These are phyloP conservation scores for Leptinotarsa haldemani DNA, from an alignment of 2,888 invertebrate genomes.

Conservation along the genomic window DNA sequence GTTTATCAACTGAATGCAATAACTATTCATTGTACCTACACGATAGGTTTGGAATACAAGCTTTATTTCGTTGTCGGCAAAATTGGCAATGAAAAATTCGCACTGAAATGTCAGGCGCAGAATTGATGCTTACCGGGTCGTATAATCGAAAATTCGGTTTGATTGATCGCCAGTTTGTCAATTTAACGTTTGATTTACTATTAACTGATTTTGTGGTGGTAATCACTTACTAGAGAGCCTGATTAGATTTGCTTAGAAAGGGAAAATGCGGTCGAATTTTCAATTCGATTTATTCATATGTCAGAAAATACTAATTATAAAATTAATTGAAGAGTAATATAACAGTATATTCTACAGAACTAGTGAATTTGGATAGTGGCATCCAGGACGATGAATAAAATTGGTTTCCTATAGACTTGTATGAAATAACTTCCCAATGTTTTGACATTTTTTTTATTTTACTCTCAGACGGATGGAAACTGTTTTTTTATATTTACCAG, in stretches of 20 bases:
- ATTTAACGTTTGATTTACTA: conserved; percentile 26
- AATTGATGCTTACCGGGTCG: conserved; percentile 21
- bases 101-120: conserved; percentile 18
- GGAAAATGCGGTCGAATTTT: neutral
- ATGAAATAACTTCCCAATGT: no score
- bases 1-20: no score
- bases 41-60: neutral
- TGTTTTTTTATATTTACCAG: no score
- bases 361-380: no score
- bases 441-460: no score
- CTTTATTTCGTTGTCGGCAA: neutral
- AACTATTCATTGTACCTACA: no score
- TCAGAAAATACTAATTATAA: neutral
- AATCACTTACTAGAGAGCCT: neutral
- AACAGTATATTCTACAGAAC: no score
- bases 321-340: no score
- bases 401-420: no score
- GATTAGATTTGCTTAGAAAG: neutral
- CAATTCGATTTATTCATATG: neutral
- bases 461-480: no score
- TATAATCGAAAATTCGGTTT: conserved; percentile 29
- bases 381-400: no score
- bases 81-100: conserved; percentile 20
- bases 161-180: conserved; percentile 21
- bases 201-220: conserved; percentile 13